phyloP scores from a whole-genome alignment of 2,113 vertebrate species.

The Sylvietta virens region DNA sequence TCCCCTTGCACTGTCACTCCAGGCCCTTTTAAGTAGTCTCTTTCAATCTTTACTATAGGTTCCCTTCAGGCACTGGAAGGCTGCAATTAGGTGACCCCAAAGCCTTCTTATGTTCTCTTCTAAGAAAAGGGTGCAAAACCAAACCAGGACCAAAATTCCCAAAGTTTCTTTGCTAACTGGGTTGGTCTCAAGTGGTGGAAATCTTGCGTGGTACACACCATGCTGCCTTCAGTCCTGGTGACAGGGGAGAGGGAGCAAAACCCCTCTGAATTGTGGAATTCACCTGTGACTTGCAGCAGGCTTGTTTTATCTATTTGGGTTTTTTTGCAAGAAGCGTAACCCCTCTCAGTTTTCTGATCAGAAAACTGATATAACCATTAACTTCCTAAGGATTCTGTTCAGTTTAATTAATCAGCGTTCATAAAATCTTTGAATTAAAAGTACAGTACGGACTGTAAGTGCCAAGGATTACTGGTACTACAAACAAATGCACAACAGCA shows the following conservation, averaged over 20 bases:
- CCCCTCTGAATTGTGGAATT: background rate
- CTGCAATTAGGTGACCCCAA: background rate
- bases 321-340: background rate
- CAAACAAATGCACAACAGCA: slow-evolving; percentile 38
- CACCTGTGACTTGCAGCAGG: background rate
- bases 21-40: background rate
- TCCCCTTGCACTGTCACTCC: background rate
- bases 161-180: background rate
- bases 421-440: slow-evolving; percentile 13
- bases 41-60: background rate
- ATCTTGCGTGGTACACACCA: background rate
- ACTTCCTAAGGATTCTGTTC: background rate
- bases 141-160: background rate
- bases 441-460: background rate
- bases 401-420: slow-evolving; percentile 5
- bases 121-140: background rate
- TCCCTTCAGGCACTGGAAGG: background rate
- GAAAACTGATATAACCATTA: background rate
- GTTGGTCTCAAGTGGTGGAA: background rate
- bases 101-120: background rate
- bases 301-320: background rate
- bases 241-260: background rate
- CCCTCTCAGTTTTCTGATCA: background rate
- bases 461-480: slow-evolving; percentile 25
- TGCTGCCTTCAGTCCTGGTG: background rate